Percentiles rank a stretch among this genome's conserved stretches.
Conservation (phyloP, 2,113 vertebrate genomes). For the Candoia aspera region DNA sequence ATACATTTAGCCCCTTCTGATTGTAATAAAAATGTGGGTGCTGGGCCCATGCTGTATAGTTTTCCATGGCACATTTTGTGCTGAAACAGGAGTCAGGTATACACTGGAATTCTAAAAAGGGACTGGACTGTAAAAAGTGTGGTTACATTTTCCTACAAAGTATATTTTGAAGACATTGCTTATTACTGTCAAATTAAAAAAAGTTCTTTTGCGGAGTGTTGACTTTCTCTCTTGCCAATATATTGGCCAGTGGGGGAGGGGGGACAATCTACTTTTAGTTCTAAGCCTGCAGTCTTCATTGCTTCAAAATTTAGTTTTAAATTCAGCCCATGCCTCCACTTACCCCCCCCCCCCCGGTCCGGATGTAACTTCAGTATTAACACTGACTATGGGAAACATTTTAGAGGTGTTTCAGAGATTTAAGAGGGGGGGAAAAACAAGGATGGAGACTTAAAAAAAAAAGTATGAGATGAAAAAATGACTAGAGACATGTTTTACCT, state of each 20-base stretch:
- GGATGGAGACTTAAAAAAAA: neutral
- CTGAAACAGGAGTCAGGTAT: conserved; percentile 81
- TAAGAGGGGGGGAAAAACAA: neutral
- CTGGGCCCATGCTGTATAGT: conserved; percentile 38
- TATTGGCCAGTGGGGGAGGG: neutral
- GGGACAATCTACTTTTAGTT: accelerated
- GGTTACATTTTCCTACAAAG: conserved; percentile 80
- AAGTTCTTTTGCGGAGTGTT: conserved; percentile 68
- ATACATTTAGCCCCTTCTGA: neutral
- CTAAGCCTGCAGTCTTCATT: neutral
- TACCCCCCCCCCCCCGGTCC: neutral
- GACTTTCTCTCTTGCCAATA: neutral
- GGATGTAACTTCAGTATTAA: neutral
- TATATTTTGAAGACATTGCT: conserved; percentile 80
- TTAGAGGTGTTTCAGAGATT: neutral
- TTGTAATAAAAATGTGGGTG: conserved; percentile 1
- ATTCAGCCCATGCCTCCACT: neutral
- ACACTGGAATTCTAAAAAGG: conserved; percentile 78
- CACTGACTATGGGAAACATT: neutral
- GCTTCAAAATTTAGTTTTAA: neutral
- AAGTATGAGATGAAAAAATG: neutral
- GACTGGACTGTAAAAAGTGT: conserved; percentile 78
- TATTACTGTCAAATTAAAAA: conserved; percentile 73
- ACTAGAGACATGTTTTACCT: neutral
- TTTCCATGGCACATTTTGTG: conserved; percentile 50